Evolutionary conservation across 2,888 invertebrate genomes (phyloP).

Genomic region (Kryphioiulus occultus): DNA sequence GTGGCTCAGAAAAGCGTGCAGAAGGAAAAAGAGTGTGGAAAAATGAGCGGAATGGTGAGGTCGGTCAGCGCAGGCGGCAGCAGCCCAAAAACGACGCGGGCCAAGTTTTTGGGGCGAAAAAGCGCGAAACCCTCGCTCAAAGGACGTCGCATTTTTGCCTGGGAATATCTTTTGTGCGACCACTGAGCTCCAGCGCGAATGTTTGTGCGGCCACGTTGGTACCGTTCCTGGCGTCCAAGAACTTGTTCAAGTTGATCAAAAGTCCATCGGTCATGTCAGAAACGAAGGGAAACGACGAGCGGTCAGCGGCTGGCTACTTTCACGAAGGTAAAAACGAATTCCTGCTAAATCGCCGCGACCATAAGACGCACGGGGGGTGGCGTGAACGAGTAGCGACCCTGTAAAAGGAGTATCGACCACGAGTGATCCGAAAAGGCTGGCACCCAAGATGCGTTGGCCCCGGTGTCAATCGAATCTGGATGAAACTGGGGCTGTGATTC

Average conservation of each 20-base stretch:
- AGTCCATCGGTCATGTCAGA: background rate
- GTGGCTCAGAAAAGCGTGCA: background rate
- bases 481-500: background rate
- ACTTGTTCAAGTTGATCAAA: background rate
- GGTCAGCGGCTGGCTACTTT: background rate
- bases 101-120: background rate
- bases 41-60: conserved; percentile 11
- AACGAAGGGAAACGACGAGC: background rate
- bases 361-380: background rate
- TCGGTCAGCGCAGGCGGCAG: conserved; percentile 28
- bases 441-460: background rate
- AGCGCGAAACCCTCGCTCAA: background rate
- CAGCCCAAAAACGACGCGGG: background rate
- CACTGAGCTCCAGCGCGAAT: background rate
- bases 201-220: background rate
- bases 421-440: background rate
- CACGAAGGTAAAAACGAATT: background rate
- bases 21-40: background rate
- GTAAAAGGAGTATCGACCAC: background rate
- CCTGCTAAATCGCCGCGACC: background rate
- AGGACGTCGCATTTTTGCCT: background rate
- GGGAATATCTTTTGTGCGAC: background rate
- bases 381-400: background rate
- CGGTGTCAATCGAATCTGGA: background rate
- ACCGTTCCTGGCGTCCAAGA: background rate